A percentile compares a stretch with the other conserved stretches of the same genome.
These are phyloP conservation scores for Dreissena polymorpha DNA, from an alignment of 1,140 invertebrate species.

Conservation along the genomic window DNA sequence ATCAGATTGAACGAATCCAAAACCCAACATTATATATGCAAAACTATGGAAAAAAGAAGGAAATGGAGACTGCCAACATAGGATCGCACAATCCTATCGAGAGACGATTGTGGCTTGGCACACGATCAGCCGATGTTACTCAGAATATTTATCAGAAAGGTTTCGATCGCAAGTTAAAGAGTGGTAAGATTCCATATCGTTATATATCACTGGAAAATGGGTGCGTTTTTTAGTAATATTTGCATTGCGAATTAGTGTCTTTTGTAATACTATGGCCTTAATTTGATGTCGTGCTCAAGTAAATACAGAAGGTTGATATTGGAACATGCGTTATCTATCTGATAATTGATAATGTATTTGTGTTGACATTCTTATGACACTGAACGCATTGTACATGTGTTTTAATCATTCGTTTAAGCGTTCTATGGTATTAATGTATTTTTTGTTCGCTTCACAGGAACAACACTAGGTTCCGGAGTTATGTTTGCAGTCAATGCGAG, in stretches of 20 bases:
- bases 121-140: background rate
- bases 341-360: slow-evolving; percentile 24
- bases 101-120: slow-evolving; percentile 30
- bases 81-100: slow-evolving; percentile 24
- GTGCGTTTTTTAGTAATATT: background rate
- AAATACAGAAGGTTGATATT: background rate
- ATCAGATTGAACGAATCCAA: slow-evolving; percentile 41
- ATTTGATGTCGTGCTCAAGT: background rate
- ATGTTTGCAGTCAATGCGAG: background rate
- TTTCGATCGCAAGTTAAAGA: slow-evolving; percentile 37
- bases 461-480: too few species aligned
- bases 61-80: background rate
- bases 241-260: background rate
- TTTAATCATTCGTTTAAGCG: too few species aligned
- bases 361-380: slow-evolving; percentile 23
- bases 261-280: background rate
- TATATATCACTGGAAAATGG: background rate
- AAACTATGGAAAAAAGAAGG: slow-evolving; percentile 32
- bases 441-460: too few species aligned
- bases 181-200: background rate
- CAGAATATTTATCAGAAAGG: slow-evolving; percentile 26
- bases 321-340: background rate
- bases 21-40: slow-evolving; percentile 33
- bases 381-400: background rate
- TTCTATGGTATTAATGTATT: too few species aligned